These are phyloP conservation scores for Cyaniris semiargus DNA, from an alignment of 2,888 invertebrate species.

Conservation along the genomic window DNA sequence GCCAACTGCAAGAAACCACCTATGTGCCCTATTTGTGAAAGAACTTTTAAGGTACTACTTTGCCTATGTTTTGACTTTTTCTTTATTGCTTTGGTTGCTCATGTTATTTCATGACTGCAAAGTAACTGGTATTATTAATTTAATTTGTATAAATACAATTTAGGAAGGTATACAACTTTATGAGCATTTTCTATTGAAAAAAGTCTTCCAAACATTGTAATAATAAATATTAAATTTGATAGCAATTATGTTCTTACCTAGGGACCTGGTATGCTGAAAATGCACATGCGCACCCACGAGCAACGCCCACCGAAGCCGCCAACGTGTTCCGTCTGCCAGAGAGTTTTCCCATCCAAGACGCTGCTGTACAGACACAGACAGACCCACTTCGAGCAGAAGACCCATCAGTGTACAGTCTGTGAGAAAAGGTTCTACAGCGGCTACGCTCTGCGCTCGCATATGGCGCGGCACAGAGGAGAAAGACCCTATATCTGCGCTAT, in stretches of 20 bases:
- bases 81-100: too few relatives aligned
- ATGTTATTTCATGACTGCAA: too few relatives aligned
- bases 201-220: too few relatives aligned
- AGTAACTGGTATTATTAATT: too few relatives aligned
- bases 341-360: slow-evolving; percentile 81
- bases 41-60: slow-evolving; percentile 78
- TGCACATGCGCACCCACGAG: slow-evolving; percentile 84
- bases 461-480: slow-evolving; percentile 75
- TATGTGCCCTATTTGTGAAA: slow-evolving; percentile 80
- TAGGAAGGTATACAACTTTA: too few relatives aligned
- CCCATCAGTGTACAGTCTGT: slow-evolving; percentile 73
- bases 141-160: too few relatives aligned
- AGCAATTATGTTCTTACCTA: slow-evolving; percentile 39
- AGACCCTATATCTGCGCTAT: slow-evolving; percentile 78
- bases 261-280: slow-evolving; percentile 84
- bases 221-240: too few relatives aligned
- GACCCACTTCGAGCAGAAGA: slow-evolving; percentile 81
- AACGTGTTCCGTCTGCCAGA: slow-evolving; percentile 82
- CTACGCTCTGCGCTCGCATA: slow-evolving; percentile 74
- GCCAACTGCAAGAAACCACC: slow-evolving; percentile 84
- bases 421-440: slow-evolving; percentile 76
- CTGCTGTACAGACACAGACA: slow-evolving; percentile 82
- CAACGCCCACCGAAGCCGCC: slow-evolving; percentile 80
- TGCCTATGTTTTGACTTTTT: neutral
- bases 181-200: too few relatives aligned